These are phyloP conservation scores for Aurelia coerulea DNA, from an alignment of 30 jellyfish, hydroid and myxozoan genomes.

Conservation along the genomic window DNA sequence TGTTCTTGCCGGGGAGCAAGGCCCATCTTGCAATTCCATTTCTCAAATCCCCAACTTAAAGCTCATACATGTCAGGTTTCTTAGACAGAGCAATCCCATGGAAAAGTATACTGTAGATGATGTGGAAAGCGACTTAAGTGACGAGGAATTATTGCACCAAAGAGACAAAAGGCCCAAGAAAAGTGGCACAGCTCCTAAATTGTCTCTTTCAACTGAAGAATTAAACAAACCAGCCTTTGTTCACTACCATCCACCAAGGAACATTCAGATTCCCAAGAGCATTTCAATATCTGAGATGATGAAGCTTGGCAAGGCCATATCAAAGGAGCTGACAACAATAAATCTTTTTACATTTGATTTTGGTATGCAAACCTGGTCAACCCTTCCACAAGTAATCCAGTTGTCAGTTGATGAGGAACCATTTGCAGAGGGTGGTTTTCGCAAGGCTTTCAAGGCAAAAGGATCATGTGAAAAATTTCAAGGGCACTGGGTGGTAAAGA, in stretches of 20 bases:
- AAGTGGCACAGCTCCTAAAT: conserved; percentile 23
- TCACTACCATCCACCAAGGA: not conserved
- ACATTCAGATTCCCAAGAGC: conserved; percentile 21
- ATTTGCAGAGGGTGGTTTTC: conserved; percentile 43
- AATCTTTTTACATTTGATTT: not conserved
- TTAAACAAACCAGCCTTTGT: conserved; percentile 11
- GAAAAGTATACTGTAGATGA: not conserved
- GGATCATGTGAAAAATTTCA: conserved; percentile 11
- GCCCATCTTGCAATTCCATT: too few species aligned
- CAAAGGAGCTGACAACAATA: conserved; percentile 23
- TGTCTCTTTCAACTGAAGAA: conserved; percentile 24
- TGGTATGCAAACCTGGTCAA: not conserved
- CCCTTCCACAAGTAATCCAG: conserved; percentile 1
- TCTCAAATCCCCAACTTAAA: too few species aligned
- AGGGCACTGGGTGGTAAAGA: conserved; percentile 1
- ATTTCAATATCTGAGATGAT: conserved; percentile 23
- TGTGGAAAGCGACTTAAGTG: too few species aligned
- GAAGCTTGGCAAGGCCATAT: conserved; percentile 16
- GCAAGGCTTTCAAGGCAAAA: conserved; percentile 20
- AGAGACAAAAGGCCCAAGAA: not conserved
- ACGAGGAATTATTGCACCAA: too few species aligned
- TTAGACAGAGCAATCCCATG: conserved; percentile 14
- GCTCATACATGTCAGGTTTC: not conserved
- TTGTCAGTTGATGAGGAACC: conserved; percentile 18
- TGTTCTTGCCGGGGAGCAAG: too few species aligned